A percentile compares a stretch with the other conserved stretches of the same genome.
Evolutionary conservation across 1,140 invertebrate genomes (phyloP).

Genomic region (Parasteatoda tepidariorum): DNA sequence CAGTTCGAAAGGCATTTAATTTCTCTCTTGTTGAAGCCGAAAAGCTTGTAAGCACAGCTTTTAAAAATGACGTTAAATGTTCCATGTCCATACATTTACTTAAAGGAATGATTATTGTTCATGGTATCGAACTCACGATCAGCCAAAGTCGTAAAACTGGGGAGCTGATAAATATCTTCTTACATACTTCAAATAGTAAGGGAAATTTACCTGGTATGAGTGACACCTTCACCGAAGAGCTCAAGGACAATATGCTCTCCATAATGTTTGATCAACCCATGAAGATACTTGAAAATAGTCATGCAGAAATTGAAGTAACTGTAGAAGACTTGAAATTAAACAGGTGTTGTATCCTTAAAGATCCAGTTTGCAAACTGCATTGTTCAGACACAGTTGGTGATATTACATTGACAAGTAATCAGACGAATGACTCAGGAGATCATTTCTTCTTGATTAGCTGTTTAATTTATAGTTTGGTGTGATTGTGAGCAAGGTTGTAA

Average conservation of each 20-base stretch:
- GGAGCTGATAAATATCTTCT: background rate
- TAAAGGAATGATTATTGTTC: background rate
- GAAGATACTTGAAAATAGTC: background rate
- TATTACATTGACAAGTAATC: background rate
- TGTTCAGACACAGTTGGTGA: background rate
- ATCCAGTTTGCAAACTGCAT: background rate
- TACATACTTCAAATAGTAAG: background rate
- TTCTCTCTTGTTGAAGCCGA: slow-evolving; percentile 5
- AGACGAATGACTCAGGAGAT: background rate
- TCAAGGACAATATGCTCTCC: background rate
- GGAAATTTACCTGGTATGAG: background rate
- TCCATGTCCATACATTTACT: background rate
- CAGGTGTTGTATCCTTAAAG: background rate
- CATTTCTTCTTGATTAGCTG: slow-evolving; percentile 8
- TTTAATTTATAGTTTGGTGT: slow-evolving; percentile 5
- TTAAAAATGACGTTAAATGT: background rate
- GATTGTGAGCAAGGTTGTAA: too few relatives aligned
- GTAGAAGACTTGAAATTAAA: slow-evolving; percentile 21
- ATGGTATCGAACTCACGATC: slow-evolving; percentile 26
- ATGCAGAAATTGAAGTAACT: slow-evolving; percentile 9
- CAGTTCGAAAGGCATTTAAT: background rate
- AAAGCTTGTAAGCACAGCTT: background rate
- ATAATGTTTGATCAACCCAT: background rate
- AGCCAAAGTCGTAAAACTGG: background rate
- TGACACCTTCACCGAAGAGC: background rate